Conservation (phyloP, 2,888 invertebrate genomes). For the Sympetrum striolatum region DNA sequence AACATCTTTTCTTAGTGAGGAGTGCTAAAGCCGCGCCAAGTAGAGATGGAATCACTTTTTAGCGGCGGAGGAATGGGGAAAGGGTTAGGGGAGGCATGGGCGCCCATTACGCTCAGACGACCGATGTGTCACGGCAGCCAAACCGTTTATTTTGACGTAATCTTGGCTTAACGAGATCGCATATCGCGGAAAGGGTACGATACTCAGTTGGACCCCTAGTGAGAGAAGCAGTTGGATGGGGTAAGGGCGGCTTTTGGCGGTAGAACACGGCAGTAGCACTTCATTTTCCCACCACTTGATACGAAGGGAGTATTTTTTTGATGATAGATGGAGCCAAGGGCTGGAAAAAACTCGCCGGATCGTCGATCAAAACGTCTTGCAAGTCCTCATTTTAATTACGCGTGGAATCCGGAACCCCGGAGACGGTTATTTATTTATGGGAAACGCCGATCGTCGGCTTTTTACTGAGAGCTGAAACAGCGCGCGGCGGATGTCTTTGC, state of each 20-base stretch:
- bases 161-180: constrained; percentile 32
- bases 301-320: neutral
- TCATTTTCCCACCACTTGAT: neutral
- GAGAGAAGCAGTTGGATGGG: neutral
- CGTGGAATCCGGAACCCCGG: neutral
- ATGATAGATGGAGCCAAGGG: neutral
- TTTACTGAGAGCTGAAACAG: neutral
- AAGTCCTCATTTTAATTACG: neutral
- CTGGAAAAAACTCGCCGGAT: neutral
- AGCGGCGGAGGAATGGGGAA: neutral
- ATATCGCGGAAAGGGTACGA: constrained; percentile 18
- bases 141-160: constrained; percentile 43
- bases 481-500: neutral
- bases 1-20: constrained; percentile 1
- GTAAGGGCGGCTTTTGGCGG: neutral
- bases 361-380: neutral
- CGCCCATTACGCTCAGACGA: constrained; percentile 28
- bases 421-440: neutral
- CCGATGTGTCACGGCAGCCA: constrained; percentile 31
- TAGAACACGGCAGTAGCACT: neutral
- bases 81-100: neutral
- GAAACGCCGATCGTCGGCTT: neutral
- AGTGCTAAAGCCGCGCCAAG: neutral
- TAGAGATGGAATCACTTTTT: constrained; percentile 18
- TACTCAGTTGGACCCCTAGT: neutral